phyloP scores from a whole-genome alignment of 1,140 invertebrate species.

The Prorops nasuta region DNA sequence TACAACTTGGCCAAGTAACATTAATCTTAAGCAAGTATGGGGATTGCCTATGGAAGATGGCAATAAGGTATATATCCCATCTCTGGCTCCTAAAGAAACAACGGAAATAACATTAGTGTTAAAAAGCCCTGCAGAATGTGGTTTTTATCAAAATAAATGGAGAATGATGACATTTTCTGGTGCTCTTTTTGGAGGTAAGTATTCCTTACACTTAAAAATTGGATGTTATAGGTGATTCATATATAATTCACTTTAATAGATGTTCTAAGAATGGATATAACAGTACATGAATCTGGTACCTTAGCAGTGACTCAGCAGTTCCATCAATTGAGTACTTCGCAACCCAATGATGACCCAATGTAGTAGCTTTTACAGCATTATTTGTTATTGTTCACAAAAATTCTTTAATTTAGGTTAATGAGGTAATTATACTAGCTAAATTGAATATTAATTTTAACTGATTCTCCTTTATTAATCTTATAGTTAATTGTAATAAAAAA shows the following conservation, averaged over 20 bases:
- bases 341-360: slow-evolving; percentile 50
- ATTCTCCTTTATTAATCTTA: no score
- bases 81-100: slow-evolving; percentile 66
- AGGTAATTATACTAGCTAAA: no score
- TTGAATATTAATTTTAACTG: no score
- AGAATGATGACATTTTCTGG: slow-evolving; percentile 76
- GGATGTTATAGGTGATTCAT: background rate
- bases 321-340: slow-evolving; percentile 58
- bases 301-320: slow-evolving; percentile 71
- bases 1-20: slow-evolving; percentile 76
- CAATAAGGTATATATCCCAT: slow-evolving; percentile 61
- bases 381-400: background rate
- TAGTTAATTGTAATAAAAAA: slow-evolving; percentile 5
- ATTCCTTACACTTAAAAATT: background rate
- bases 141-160: slow-evolving; percentile 82
- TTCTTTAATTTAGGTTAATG: no score
- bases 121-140: slow-evolving; percentile 66
- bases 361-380: slow-evolving; percentile 36
- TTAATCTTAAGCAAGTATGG: slow-evolving; percentile 67
- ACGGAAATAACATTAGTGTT: slow-evolving; percentile 69
- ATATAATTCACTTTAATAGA: slow-evolving; percentile 55
- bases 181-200: slow-evolving; percentile 77
- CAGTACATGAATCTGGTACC: slow-evolving; percentile 67
- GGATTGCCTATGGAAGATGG: slow-evolving; percentile 63
- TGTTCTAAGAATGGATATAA: slow-evolving; percentile 69